Conservation (phyloP, 2,888 invertebrate genomes). For the Xiphydria camelus region DNA sequence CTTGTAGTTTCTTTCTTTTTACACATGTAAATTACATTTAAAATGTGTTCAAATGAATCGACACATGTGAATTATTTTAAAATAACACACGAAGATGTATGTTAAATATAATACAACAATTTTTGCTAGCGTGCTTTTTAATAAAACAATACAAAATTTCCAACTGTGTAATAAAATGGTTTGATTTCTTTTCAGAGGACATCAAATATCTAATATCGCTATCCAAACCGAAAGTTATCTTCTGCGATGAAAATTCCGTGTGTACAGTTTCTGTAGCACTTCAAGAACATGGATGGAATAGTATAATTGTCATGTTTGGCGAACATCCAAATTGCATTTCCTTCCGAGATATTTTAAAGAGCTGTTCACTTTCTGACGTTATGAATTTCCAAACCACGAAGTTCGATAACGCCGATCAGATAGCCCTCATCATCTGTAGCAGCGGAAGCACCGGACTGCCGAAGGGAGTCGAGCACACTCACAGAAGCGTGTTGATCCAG, state of each 20-base stretch:
- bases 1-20: too few relatives aligned
- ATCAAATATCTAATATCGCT: neutral
- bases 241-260: neutral
- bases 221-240: neutral
- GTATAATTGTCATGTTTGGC: conserved; percentile 1
- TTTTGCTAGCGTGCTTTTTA: too few relatives aligned
- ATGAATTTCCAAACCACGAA: conserved; percentile 3
- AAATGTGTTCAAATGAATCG: too few relatives aligned
- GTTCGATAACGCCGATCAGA: conserved; percentile 18
- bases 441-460: conserved; percentile 49
- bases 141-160: too few relatives aligned
- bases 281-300: neutral
- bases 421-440: conserved; percentile 40
- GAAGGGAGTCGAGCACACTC: conserved; percentile 41
- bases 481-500: conserved; percentile 27
- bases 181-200: neutral
- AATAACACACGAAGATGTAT: too few relatives aligned
- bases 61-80: too few relatives aligned
- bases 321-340: neutral
- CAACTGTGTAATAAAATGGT: neutral
- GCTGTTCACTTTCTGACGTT: neutral
- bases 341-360: neutral
- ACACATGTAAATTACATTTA: too few relatives aligned
- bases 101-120: too few relatives aligned
- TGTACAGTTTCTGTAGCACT: neutral